Conservation (phyloP, 2,888 invertebrate genomes). For the Bursaphelenchus okinawaensis region DNA sequence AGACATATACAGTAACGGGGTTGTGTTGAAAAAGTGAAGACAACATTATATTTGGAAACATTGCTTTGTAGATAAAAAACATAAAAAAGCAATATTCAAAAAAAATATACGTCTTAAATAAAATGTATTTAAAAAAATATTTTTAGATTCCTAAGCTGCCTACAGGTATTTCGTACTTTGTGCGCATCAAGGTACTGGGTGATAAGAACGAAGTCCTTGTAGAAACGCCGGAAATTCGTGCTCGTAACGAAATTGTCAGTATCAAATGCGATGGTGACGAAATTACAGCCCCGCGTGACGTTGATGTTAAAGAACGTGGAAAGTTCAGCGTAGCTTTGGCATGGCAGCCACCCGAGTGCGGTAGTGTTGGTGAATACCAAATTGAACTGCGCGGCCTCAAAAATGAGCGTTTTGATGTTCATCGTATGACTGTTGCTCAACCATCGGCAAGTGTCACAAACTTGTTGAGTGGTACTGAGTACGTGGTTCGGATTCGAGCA, state of each 20-base stretch:
- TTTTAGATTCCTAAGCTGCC: conserved; percentile 54
- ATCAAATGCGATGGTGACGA: conserved; percentile 55
- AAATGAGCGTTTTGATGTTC: conserved; percentile 51
- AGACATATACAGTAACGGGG: background rate
- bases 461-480: conserved; percentile 55
- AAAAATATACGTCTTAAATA: no score
- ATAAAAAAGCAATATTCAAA: no score
- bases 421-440: conserved; percentile 54
- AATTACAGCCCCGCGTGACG: conserved; percentile 50
- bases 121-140: background rate
- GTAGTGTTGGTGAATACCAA: conserved; percentile 53
- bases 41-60: no score
- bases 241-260: conserved; percentile 56
- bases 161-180: conserved; percentile 55
- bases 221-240: conserved; percentile 57
- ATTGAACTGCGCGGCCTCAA: conserved; percentile 49
- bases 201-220: conserved; percentile 55
- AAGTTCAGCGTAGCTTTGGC: conserved; percentile 51
- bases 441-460: conserved; percentile 54
- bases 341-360: conserved; percentile 57
- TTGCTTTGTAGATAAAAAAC: no score
- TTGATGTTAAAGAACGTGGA: conserved; percentile 43
- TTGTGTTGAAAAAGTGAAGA: background rate
- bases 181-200: conserved; percentile 56
- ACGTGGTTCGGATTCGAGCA: conserved; percentile 53